These are phyloP conservation scores for Thunnus maccoyii DNA, from an alignment of 2,113 vertebrate genomes.

Conservation along the genomic window DNA sequence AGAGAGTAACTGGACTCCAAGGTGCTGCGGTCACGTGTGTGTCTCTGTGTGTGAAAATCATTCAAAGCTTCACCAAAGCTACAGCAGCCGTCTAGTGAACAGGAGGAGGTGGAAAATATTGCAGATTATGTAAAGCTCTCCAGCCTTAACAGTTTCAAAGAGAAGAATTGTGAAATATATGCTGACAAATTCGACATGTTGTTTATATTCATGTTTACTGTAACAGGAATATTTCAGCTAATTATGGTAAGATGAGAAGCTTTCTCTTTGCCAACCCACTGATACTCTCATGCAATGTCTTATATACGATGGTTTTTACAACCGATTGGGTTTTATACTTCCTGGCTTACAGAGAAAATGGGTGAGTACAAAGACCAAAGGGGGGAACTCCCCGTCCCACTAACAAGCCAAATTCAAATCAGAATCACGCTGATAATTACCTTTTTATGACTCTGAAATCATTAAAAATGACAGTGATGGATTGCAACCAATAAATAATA, in stretches of 20 bases:
- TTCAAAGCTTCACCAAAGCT: background rate
- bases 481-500: constrained; percentile 48
- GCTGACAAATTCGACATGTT: constrained; percentile 53
- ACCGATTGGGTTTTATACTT: constrained; percentile 50
- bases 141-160: background rate
- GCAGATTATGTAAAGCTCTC: constrained; percentile 12
- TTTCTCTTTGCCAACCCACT: constrained; percentile 12
- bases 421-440: constrained; percentile 54
- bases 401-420: constrained; percentile 54
- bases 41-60: constrained; percentile 23
- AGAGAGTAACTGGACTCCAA: constrained; percentile 46
- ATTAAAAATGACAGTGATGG: constrained; percentile 62
- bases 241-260: constrained; percentile 46
- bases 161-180: constrained; percentile 33
- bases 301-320: constrained; percentile 37
- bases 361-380: constrained; percentile 7
- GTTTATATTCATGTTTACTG: constrained; percentile 65
- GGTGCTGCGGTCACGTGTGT: constrained; percentile 27
- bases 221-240: constrained; percentile 38
- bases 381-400: constrained; percentile 36
- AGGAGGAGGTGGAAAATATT: constrained; percentile 10
- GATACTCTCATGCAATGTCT: constrained; percentile 25
- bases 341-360: constrained; percentile 28
- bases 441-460: constrained; percentile 44
- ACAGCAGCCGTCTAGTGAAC: constrained; percentile 7